Percentiles rank a stretch among this genome's conserved stretches.
Conservation (phyloP, 2,113 vertebrate species). For the Candoia aspera region DNA sequence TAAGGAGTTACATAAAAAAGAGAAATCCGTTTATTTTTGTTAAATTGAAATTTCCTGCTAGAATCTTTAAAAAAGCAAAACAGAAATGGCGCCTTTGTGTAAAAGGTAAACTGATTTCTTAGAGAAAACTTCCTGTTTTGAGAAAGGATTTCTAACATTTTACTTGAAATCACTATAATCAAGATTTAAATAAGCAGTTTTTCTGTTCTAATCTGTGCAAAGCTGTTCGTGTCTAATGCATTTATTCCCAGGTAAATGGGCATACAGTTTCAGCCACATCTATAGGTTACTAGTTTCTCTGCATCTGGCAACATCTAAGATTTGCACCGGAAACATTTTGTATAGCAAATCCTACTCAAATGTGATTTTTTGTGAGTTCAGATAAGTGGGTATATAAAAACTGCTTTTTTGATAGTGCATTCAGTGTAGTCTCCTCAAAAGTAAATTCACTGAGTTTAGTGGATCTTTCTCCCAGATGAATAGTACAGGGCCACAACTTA, state of each 20-base stretch:
- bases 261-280: background rate
- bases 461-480: background rate
- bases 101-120: slow-evolving; percentile 29
- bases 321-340: background rate
- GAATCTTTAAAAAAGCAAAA: slow-evolving; percentile 32
- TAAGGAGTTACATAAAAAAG: slow-evolving; percentile 56
- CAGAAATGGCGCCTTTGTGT: slow-evolving; percentile 32
- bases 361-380: background rate
- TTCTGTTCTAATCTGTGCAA: slow-evolving; percentile 1
- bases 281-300: background rate
- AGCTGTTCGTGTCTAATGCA: background rate
- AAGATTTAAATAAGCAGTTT: slow-evolving; percentile 42
- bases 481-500: background rate
- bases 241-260: background rate
- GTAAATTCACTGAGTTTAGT: background rate
- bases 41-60: background rate
- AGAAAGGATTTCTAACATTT: slow-evolving; percentile 37
- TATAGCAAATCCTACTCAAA: background rate
- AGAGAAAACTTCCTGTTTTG: slow-evolving; percentile 20
- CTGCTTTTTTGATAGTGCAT: background rate
- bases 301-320: background rate
- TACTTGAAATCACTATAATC: slow-evolving; percentile 44
- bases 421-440: background rate
- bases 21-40: slow-evolving; percentile 9
- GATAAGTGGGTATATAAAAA: background rate